phyloP scores from a whole-genome alignment of 1,140 invertebrate species.

The Conopomorpha cramerella region DNA sequence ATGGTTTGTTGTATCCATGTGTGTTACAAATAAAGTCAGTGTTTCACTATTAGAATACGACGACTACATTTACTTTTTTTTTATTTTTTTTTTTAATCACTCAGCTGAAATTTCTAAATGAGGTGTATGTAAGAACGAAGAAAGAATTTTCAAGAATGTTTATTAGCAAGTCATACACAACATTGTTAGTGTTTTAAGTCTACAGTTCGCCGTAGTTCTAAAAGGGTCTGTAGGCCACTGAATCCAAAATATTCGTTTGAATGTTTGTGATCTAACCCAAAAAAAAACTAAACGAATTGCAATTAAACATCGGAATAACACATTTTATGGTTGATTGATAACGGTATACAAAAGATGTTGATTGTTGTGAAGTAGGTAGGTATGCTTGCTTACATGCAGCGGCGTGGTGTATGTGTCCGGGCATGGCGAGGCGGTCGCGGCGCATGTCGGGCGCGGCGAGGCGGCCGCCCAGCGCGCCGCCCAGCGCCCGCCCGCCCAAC shows the following conservation, averaged over 20 bases:
- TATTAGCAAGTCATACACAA: no score
- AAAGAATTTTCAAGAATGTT: neutral
- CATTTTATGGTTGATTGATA: neutral
- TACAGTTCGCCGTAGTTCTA: neutral
- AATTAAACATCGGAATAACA: neutral
- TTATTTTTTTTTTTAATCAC: constrained; percentile 1
- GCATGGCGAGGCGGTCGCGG: constrained; percentile 66
- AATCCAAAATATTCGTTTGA: neutral
- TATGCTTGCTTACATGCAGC: constrained; percentile 55
- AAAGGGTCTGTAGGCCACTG: neutral
- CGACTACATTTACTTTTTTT: neutral
- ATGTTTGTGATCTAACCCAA: neutral
- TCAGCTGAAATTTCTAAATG: constrained; percentile 1
- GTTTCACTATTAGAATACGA: no score
- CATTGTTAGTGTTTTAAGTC: no score
- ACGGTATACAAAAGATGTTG: constrained; percentile 7
- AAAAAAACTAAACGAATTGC: neutral
- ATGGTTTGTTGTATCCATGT: no score
- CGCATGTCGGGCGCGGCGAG: constrained; percentile 66
- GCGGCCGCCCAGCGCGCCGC: constrained; percentile 65
- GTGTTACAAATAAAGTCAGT: no score
- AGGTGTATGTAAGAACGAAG: neutral
- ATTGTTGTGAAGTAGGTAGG: constrained; percentile 1
- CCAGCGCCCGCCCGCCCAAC: constrained; percentile 63
- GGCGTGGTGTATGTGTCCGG: constrained; percentile 63